Evolutionary conservation across 2,797 vertebrate genomes (phyloP).

Genomic region (Scolopax bukidnonensis): DNA sequence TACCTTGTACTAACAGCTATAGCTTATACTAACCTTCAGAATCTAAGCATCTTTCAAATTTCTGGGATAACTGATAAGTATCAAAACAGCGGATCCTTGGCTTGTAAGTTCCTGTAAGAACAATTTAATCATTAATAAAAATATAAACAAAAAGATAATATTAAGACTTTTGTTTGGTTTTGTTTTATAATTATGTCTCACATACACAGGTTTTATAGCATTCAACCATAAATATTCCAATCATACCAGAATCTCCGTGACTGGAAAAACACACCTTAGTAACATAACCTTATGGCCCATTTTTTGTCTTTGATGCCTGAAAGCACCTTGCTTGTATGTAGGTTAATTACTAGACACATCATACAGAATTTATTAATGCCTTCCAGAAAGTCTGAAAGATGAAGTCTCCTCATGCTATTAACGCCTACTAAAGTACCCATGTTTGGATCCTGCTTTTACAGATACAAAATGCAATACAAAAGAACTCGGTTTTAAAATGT

Average conservation of each 20-base stretch:
- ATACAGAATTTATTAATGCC: not conserved
- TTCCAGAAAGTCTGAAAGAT: not conserved
- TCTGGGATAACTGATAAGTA: constrained; percentile 94
- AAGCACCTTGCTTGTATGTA: not conserved
- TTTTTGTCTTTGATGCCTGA: not conserved
- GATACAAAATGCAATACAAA: not conserved
- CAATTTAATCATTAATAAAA: not conserved
- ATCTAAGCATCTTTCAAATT: constrained; percentile 97
- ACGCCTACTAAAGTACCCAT: not conserved
- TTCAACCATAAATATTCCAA: not conserved
- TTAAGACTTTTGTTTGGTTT: not conserved
- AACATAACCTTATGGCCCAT: not conserved
- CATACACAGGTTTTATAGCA: not conserved
- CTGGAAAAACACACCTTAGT: not conserved
- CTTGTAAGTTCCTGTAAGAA: constrained; percentile 92
- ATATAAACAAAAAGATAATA: not conserved
- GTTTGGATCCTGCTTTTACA: not conserved
- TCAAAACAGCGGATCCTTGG: constrained; percentile 95
- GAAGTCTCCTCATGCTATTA: not conserved
- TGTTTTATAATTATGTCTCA: not conserved
- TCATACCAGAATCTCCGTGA: not conserved
- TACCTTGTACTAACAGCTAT: not conserved
- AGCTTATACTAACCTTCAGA: constrained; percentile 86
- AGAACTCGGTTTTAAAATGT: not conserved
- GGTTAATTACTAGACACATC: not conserved